Conservation (phyloP, 2,797 vertebrate genomes). For the Chelon auratus region DNA sequence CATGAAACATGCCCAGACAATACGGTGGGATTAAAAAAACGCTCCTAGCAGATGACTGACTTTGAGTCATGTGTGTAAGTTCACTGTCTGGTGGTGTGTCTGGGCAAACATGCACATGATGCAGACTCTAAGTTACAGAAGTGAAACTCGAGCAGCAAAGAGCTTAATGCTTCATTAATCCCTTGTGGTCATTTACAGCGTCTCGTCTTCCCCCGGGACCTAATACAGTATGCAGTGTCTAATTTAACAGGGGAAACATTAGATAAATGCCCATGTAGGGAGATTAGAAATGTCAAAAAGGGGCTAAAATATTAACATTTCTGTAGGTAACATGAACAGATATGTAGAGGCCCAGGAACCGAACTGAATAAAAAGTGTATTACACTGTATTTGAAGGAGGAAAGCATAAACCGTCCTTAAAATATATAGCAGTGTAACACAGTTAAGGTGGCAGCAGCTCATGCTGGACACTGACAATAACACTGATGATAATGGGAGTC, state of each 20-base stretch:
- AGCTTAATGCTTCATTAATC: constrained; percentile 15
- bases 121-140: constrained; percentile 5
- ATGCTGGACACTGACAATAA: background rate
- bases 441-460: background rate
- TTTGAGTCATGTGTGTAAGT: constrained; percentile 14
- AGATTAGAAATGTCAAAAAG: background rate
- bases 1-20: constrained; percentile 1
- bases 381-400: background rate
- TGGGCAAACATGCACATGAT: constrained; percentile 11
- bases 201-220: constrained; percentile 5
- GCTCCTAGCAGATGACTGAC: background rate
- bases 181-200: background rate
- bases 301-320: background rate
- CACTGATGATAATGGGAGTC: background rate
- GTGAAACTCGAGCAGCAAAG: constrained; percentile 42
- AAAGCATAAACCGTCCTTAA: background rate
- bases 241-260: constrained; percentile 7
- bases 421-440: no score
- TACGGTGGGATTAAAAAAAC: background rate
- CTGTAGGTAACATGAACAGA: background rate
- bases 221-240: background rate
- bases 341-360: no score
- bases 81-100: constrained; percentile 3
- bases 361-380: no score
- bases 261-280: background rate